Evolutionary conservation across 1,140 invertebrate genomes (phyloP).

Genomic region (Drosophila sproati): DNA sequence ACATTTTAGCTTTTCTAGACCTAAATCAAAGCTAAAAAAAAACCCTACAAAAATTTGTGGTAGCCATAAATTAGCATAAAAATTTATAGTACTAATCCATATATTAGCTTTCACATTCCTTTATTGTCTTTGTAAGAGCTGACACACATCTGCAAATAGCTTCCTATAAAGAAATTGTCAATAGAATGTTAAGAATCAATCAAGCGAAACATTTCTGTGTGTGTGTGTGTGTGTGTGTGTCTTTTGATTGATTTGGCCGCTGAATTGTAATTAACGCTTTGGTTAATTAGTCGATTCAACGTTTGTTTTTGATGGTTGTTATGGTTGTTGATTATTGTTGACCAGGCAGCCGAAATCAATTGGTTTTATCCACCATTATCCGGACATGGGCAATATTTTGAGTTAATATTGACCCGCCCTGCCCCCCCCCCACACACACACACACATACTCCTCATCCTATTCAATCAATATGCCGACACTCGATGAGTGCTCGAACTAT

Average conservation of each 20-base stretch:
- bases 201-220: conserved; percentile 13
- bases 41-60: background rate
- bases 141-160: conserved; percentile 4
- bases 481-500: conserved; percentile 69
- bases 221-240: background rate
- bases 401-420: conserved; percentile 8
- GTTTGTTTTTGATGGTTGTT: background rate
- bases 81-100: background rate
- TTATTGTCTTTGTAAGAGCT: background rate
- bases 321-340: conserved; percentile 3
- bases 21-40: too few species aligned
- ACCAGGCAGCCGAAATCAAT: conserved; percentile 17
- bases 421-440: too few species aligned
- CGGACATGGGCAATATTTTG: conserved; percentile 7
- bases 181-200: conserved; percentile 2
- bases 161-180: background rate
- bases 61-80: background rate
- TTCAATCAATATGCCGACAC: conserved; percentile 47
- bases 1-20: too few species aligned
- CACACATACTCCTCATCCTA: background rate
- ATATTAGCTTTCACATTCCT: background rate
- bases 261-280: conserved; percentile 19
- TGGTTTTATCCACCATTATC: conserved; percentile 29
- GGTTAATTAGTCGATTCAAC: conserved; percentile 24
- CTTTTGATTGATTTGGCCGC: conserved; percentile 2